Evolutionary conservation across 2,113 vertebrate species (phyloP).

Genomic region (Hydrochoerus hydrochaeris): DNA sequence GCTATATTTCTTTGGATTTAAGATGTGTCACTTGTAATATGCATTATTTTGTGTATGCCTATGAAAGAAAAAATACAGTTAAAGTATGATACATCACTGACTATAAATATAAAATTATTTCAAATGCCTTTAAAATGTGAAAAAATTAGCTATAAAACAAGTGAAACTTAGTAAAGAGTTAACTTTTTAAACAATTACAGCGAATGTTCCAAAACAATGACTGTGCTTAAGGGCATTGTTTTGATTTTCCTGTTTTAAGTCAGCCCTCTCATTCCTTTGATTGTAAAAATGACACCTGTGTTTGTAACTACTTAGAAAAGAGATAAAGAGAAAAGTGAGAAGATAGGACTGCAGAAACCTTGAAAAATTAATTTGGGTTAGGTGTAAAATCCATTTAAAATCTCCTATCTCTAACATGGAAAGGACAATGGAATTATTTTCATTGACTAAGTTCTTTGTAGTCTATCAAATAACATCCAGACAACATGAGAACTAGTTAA

Average conservation of each 20-base stretch:
- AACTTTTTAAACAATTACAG: not conserved
- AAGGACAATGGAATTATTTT: conserved; percentile 10
- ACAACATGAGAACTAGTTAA: not conserved
- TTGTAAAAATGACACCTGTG: not conserved
- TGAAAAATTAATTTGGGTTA: conserved; percentile 1
- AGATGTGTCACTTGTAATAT: not conserved
- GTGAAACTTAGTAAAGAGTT: not conserved
- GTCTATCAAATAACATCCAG: not conserved
- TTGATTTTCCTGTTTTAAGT: conserved; percentile 24
- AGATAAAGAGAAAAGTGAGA: not conserved
- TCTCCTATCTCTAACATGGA: not conserved
- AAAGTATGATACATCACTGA: not conserved
- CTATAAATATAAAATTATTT: not conserved
- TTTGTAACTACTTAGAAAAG: not conserved
- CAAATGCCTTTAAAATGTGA: not conserved
- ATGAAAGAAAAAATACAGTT: not conserved
- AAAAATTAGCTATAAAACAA: not conserved
- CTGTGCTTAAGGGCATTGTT: not conserved
- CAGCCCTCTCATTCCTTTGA: not conserved
- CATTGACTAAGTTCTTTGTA: not conserved
- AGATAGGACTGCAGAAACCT: not conserved
- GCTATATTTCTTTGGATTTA: not conserved
- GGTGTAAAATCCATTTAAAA: not conserved
- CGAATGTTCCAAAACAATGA: not conserved
- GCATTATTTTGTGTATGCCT: not conserved